Conservation (phyloP, 2,797 vertebrate species). For the Pogoniulus pusillus region DNA sequence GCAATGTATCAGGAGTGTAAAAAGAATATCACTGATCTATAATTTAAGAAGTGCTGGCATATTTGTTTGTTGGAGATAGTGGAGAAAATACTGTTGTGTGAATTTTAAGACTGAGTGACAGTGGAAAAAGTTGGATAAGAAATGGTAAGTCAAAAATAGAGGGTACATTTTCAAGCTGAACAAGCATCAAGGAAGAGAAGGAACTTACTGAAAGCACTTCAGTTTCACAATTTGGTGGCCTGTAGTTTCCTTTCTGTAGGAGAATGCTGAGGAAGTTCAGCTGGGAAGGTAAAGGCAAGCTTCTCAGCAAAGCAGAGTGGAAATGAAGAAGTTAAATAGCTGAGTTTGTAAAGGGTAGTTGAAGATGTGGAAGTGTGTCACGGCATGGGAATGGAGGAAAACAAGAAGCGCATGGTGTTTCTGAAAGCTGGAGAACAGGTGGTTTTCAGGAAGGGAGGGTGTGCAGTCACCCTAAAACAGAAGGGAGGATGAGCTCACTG, state of each 20-base stretch:
- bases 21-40: background rate
- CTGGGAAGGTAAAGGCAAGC: background rate
- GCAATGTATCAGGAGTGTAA: background rate
- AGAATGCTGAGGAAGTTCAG: slow-evolving; percentile 1
- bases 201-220: background rate
- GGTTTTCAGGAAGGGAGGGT: slow-evolving; percentile 51
- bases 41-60: background rate
- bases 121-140: background rate
- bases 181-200: background rate
- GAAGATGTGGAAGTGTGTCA: slow-evolving; percentile 51
- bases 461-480: background rate
- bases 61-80: background rate
- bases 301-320: background rate
- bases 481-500: background rate
- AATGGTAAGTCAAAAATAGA: background rate
- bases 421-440: slow-evolving; percentile 52
- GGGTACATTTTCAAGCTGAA: background rate
- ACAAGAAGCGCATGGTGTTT: background rate
- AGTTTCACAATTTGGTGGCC: background rate
- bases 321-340: slow-evolving; percentile 40
- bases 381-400: slow-evolving; percentile 47
- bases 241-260: background rate
- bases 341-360: slow-evolving; percentile 1
- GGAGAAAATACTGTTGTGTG: background rate
- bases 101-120: background rate